Evolutionary conservation across 2,888 invertebrate species (phyloP).

Genomic region (Cerastis rubricosa): DNA sequence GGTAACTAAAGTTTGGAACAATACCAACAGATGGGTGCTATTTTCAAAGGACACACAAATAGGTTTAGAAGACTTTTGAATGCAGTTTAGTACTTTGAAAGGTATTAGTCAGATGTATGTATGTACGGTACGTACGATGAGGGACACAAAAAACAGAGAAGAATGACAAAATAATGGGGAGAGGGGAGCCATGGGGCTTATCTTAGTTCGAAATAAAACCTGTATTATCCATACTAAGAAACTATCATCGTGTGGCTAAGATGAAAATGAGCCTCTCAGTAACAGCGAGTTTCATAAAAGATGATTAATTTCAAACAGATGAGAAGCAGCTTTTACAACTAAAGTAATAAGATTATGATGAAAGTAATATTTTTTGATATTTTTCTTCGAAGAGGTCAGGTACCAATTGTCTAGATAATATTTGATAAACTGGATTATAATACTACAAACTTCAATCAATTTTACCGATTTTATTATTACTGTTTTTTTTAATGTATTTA

Average conservation of each 20-base stretch:
- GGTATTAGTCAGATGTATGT: background rate
- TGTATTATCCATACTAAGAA: background rate
- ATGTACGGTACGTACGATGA: background rate
- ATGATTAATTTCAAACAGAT: slow-evolving; percentile 15
- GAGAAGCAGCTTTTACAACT: slow-evolving; percentile 5
- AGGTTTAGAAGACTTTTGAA: slow-evolving; percentile 14
- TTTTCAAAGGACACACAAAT: slow-evolving; percentile 10
- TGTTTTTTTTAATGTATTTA: no score
- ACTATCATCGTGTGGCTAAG: background rate
- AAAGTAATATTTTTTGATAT: background rate
- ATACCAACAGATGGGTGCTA: slow-evolving; percentile 47
- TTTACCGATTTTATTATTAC: no score
- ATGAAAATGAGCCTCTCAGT: background rate
- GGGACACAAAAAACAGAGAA: background rate
- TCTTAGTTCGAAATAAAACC: no score
- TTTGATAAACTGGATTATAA: background rate
- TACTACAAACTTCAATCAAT: no score
- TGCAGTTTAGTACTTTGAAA: background rate
- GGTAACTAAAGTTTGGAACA: slow-evolving; percentile 59
- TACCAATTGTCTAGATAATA: background rate
- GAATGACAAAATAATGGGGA: background rate
- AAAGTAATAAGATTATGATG: background rate
- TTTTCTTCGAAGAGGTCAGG: background rate
- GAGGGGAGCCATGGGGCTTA: no score
- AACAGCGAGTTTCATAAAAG: background rate